These are phyloP conservation scores for Chlamydotis undulata DNA, from an alignment of 2,113 vertebrate species.

Conservation along the genomic window DNA sequence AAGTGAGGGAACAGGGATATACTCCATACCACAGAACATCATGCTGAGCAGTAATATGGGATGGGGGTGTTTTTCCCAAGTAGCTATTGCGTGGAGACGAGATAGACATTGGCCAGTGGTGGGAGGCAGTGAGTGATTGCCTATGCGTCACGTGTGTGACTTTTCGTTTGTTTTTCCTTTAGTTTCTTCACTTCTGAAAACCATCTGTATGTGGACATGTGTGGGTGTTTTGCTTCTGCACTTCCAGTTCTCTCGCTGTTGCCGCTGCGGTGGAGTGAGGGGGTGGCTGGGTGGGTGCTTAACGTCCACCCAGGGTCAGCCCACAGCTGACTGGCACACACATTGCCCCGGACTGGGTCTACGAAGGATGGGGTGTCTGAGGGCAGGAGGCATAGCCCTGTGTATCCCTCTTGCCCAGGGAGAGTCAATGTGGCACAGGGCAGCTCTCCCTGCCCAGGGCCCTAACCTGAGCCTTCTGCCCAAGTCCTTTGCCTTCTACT, in stretches of 20 bases:
- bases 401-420: no score
- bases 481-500: no score
- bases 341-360: no score
- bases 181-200: neutral
- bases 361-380: neutral
- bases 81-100: neutral
- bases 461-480: neutral
- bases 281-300: neutral
- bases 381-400: neutral
- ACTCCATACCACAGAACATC: neutral
- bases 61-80: neutral
- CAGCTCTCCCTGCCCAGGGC: no score
- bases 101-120: accelerated
- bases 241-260: neutral
- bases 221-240: neutral
- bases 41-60: no score
- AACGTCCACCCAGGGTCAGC: no score
- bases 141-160: accelerated
- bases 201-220: accelerated
- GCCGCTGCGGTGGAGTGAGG: neutral
- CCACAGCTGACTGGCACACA: neutral
- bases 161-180: neutral
- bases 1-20: neutral
- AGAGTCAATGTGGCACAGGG: no score
- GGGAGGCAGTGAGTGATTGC: neutral